Evolutionary conservation across 2,888 invertebrate species (phyloP), one percentile per base, ranked within the genome.

Genomic region (Volucella inflata): DNA sequence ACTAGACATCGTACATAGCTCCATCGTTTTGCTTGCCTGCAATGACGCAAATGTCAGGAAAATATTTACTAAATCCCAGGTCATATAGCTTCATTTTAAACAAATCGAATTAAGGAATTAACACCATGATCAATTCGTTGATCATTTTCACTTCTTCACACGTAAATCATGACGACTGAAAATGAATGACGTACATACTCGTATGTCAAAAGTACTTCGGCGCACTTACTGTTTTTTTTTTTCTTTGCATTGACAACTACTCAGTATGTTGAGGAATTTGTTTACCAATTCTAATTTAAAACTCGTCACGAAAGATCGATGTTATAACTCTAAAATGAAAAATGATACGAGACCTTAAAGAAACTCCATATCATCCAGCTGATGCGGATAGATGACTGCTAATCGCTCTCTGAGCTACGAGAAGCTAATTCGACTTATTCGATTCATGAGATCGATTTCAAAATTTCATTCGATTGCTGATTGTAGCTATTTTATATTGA

Each of bases 401-500:
- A 30, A 30, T 30, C 30, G 30, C 30, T 30, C 6, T 30, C 30
- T 30, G 30, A 30, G 6, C 30, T 30, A 6, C 30, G 36, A 36
- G 36, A 0, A 48, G 38, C 64, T 50, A 46, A 38, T 59, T 59
- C 48, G 9, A 30, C n/a, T 30, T 30, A 14, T 14, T n/a, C 14
- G 30, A 36, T 17, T 62, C 12, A 17, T 11, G 10, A 30, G 44
- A 44, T 36, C 9, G 48, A 71, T 71, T 71, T 59, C 55, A 46
- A 71, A 71, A 71, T 40, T 11, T 12, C 44, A 30, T 44, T 55
- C 16, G 44, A 44, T 42, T 55, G 55, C 55, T 38, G 21, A 21
- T 16, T 55, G 44, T 16, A 38, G 53, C 38, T 53, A 55, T 55
- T 64, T 17, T 17, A 74, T 55, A 65, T 42, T 67, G 75, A 67